Base-by-base conservation (phyloP, 2,113 vertebrate genomes). In the Microcebus griseorufus region DNA sequence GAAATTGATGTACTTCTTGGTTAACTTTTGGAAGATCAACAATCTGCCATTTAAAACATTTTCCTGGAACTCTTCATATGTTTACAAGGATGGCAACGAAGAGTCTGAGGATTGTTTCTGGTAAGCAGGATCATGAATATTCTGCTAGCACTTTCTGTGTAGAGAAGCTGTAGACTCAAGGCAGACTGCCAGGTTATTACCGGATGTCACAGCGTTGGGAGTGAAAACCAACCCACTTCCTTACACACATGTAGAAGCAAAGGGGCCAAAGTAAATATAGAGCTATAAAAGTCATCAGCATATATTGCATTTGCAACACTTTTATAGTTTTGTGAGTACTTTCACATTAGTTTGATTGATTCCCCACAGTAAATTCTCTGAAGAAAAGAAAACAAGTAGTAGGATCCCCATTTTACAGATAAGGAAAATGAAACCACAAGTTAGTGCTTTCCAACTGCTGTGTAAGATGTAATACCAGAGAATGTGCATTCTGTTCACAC, bases 81-180 rank as follows among this genome's bases (percentile, higher is more conserved):
- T 99, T 92, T 99, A 99, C 97, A 99, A 99, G 98, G 99, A 98
- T 55, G 42, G 88, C 0, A 89, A 85, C 0, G 98, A 45, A 45
- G 45, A 98, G 62, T 65, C 99, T 0, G 99, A 99, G 93, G 98
- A 99, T 51, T 99, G 99, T 95, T 98, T 99, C 97, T 99, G 99
- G 99, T 99, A 98, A 99, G 99, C 94, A 81, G 55, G 6, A 32
- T 79, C 92, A 14, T 34, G 65, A 39, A 9, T 29, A 72, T 90
- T 96, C 22, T 60, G 16, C 32, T 2, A 0, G 0, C 45, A 64
- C 4, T 79, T 58, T 3, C 16, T 39, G 13, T 53, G 17, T 48
- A 96, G 65, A 85, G 48, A 58, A 42, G 39, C 51, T 62, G 34
- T 12, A 58, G 79, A 78, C 10, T 84, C 51, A 7, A 7, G 20